A percentile compares a stretch with the other conserved stretches of the same genome.
phyloP scores from a whole-genome alignment of 2,797 vertebrate genomes.

The Nannoperca australis region DNA sequence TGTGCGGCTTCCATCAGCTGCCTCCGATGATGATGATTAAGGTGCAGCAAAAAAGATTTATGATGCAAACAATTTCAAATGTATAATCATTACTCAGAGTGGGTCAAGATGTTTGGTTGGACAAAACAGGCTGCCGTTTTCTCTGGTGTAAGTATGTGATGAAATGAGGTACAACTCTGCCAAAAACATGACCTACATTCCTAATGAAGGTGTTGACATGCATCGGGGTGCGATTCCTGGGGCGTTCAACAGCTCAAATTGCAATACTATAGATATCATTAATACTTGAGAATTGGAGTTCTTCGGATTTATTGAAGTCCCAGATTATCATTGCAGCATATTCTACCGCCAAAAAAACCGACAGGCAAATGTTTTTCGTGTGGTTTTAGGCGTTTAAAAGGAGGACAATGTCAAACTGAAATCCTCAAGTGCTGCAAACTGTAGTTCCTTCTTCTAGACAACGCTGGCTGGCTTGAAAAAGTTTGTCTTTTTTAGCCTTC shows the following conservation, averaged over 20 bases:
- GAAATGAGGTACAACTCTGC: slow-evolving; percentile 74
- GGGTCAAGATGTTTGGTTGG: slow-evolving; percentile 25
- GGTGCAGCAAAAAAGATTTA: slow-evolving; percentile 1
- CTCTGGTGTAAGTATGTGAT: slow-evolving; percentile 60
- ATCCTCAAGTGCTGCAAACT: slow-evolving; percentile 16
- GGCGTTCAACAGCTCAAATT: slow-evolving; percentile 69
- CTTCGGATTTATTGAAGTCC: slow-evolving; percentile 48
- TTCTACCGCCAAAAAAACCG: slow-evolving; percentile 26
- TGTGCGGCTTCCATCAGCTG: too few species aligned
- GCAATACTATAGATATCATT: slow-evolving; percentile 77
- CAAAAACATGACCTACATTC: slow-evolving; percentile 83
- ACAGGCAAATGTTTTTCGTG: neutral
- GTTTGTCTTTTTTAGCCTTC: slow-evolving; percentile 72
- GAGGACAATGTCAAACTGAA: neutral
- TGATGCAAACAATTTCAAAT: neutral
- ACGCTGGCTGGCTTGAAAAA: slow-evolving; percentile 57
- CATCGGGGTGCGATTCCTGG: slow-evolving; percentile 69
- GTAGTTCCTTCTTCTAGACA: slow-evolving; percentile 61
- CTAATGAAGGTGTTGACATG: slow-evolving; percentile 81
- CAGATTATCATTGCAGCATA: slow-evolving; percentile 28
- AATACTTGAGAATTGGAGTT: slow-evolving; percentile 52
- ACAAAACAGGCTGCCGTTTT: slow-evolving; percentile 50
- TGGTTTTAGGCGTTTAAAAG: neutral
- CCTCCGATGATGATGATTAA: neutral
- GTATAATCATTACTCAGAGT: slow-evolving; percentile 12